Evolutionary conservation across 1,140 invertebrate genomes (phyloP).

Genomic region (Nebria ingens): DNA sequence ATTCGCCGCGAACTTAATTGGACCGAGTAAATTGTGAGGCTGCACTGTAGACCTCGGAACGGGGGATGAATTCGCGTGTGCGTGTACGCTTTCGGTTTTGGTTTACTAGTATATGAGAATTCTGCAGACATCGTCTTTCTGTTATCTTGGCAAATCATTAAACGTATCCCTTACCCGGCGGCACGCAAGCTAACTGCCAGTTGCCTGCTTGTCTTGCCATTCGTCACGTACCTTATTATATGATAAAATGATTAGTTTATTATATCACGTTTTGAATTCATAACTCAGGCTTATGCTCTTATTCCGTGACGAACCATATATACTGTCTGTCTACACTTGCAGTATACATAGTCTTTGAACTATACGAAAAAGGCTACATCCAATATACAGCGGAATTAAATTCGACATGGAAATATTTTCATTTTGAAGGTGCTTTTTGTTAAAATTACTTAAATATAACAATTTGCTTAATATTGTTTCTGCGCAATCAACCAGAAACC

Average conservation of each 20-base stretch:
- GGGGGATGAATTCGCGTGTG: background rate
- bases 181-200: background rate
- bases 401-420: too few relatives aligned
- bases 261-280: background rate
- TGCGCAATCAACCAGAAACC: too few relatives aligned
- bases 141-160: constrained; percentile 1
- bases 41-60: background rate
- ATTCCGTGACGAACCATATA: background rate
- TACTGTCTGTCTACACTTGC: too few relatives aligned
- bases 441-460: too few relatives aligned
- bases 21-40: background rate
- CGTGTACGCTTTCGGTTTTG: background rate
- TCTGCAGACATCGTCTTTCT: background rate
- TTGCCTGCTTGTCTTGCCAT: background rate
- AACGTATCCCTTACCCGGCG: background rate
- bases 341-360: too few relatives aligned
- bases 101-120: background rate
- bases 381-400: too few relatives aligned
- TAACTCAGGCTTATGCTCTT: background rate
- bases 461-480: too few relatives aligned
- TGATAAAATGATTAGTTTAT: constrained; percentile 9
- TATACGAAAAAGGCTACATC: too few relatives aligned
- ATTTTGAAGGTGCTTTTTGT: too few relatives aligned
- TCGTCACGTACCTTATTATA: constrained; percentile 1
- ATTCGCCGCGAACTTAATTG: too few relatives aligned